phyloP scores from a whole-genome alignment of 2,113 vertebrate species.

The Zonotrichia leucophrys region DNA sequence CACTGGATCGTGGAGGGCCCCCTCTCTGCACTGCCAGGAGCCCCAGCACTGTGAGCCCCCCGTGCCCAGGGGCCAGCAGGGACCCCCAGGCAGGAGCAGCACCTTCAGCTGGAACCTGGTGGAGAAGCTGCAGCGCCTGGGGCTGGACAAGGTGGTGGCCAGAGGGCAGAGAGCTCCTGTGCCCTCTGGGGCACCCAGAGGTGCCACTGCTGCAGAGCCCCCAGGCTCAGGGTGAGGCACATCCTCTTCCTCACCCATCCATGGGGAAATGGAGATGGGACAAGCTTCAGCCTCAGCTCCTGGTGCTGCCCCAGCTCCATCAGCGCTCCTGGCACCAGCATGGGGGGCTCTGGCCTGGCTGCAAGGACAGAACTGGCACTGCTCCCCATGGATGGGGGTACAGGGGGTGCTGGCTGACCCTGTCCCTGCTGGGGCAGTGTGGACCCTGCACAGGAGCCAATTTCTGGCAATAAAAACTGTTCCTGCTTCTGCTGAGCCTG shows the following conservation, averaged over 20 bases:
- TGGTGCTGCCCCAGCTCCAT: accelerated
- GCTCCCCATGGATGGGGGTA: neutral
- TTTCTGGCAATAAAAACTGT: neutral
- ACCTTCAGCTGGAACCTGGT: conserved; percentile 83
- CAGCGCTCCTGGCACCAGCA: accelerated
- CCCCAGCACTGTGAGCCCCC: neutral
- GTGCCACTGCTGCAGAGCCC: accelerated
- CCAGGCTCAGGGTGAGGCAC: accelerated
- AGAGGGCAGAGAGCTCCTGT: conserved; percentile 55
- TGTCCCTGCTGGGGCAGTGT: accelerated
- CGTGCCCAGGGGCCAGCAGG: neutral
- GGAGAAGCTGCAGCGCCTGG: conserved; percentile 79
- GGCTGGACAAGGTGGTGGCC: conserved; percentile 80
- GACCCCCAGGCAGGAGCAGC: neutral
- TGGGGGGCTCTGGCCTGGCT: neutral
- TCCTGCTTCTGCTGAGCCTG: conserved; percentile 3
- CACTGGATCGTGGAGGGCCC: neutral
- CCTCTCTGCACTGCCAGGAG: neutral
- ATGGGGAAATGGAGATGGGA: accelerated
- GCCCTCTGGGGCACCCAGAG: neutral
- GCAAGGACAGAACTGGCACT: accelerated
- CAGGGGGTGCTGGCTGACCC: neutral
- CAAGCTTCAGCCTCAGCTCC: neutral
- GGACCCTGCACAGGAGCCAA: neutral
- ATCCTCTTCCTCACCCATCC: neutral